Evolutionary conservation across 2,797 vertebrate genomes (phyloP).

Genomic region (Microchirus variegatus): DNA sequence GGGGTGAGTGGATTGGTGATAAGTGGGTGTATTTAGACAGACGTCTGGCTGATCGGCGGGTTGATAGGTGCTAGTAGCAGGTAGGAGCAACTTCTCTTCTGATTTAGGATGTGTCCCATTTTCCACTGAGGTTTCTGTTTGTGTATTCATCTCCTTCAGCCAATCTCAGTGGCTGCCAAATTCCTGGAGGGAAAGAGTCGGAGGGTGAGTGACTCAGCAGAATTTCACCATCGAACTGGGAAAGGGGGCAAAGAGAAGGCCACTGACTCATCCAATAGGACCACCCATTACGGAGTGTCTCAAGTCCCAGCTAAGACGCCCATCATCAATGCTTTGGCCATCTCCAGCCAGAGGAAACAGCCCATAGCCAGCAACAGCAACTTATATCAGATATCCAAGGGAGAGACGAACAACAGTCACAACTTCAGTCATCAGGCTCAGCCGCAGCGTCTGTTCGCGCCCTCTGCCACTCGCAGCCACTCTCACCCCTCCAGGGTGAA

Average conservation of each 20-base stretch:
- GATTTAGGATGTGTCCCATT: slow-evolving; percentile 22
- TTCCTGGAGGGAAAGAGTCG: slow-evolving; percentile 73
- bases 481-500: slow-evolving; percentile 66
- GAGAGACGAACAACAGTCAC: slow-evolving; percentile 44
- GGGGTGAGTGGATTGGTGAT: slow-evolving; percentile 56
- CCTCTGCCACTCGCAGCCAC: slow-evolving; percentile 65
- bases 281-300: slow-evolving; percentile 72
- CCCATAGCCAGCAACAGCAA: slow-evolving; percentile 34
- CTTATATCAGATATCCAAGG: slow-evolving; percentile 45
- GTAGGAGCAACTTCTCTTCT: slow-evolving; percentile 40
- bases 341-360: slow-evolving; percentile 55
- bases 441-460: slow-evolving; percentile 55
- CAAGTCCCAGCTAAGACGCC: slow-evolving; percentile 82
- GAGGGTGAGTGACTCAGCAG: slow-evolving; percentile 70
- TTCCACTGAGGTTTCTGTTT: slow-evolving; percentile 27
- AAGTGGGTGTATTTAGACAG: slow-evolving; percentile 66
- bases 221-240: slow-evolving; percentile 56
- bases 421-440: slow-evolving; percentile 77
- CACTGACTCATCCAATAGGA: slow-evolving; percentile 64
- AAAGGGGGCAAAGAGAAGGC: slow-evolving; percentile 63
- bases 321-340: slow-evolving; percentile 59
- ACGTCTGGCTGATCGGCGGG: slow-evolving; percentile 51
- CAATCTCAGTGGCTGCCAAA: slow-evolving; percentile 74
- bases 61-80: slow-evolving; percentile 52
- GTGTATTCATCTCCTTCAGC: slow-evolving; percentile 66